Percentiles rank a stretch among this genome's conserved stretches.
These are phyloP conservation scores for Nipponia nippon DNA, from an alignment of 2,113 vertebrate species.

Conservation along the genomic window DNA sequence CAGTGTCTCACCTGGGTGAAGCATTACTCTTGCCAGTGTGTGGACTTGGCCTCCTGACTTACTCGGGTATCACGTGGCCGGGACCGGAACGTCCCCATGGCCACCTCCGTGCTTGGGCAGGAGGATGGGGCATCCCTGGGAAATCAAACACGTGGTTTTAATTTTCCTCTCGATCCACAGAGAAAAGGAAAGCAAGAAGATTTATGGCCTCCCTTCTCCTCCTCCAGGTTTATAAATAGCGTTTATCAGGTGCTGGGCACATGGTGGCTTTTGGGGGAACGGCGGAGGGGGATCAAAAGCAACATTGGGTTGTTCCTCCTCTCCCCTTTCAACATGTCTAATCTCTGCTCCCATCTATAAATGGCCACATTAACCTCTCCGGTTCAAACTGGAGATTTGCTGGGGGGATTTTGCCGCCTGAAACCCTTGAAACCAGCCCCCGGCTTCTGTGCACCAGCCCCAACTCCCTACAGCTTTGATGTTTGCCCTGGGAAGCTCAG, in stretches of 20 bases:
- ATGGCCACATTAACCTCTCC: constrained; percentile 16
- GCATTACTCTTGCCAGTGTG: rapidly evolving
- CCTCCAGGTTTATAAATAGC: constrained; percentile 59
- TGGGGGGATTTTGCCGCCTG: background rate
- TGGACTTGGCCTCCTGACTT: background rate
- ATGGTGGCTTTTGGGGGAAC: constrained; percentile 57
- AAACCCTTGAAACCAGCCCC: background rate
- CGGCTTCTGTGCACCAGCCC: background rate
- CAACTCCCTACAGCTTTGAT: background rate
- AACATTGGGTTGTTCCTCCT: constrained; percentile 47
- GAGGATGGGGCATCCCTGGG: background rate
- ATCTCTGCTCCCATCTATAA: constrained; percentile 71
- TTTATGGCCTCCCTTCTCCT: constrained; percentile 71
- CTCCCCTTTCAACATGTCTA: constrained; percentile 73
- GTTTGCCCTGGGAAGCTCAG: background rate
- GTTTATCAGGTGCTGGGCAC: constrained; percentile 84
- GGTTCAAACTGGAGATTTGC: constrained; percentile 43
- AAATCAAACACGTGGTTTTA: constrained; percentile 56
- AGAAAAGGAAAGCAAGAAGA: constrained; percentile 72
- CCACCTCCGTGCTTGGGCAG: background rate
- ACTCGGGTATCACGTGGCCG: rapidly evolving
- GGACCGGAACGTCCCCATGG: background rate
- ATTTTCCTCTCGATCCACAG: constrained; percentile 72
- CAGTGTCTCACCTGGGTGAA: background rate
- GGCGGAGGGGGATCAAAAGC: constrained; percentile 73